Evolutionary conservation across 2,113 vertebrate species (phyloP).

Genomic region (Myrmophylax atrothorax): DNA sequence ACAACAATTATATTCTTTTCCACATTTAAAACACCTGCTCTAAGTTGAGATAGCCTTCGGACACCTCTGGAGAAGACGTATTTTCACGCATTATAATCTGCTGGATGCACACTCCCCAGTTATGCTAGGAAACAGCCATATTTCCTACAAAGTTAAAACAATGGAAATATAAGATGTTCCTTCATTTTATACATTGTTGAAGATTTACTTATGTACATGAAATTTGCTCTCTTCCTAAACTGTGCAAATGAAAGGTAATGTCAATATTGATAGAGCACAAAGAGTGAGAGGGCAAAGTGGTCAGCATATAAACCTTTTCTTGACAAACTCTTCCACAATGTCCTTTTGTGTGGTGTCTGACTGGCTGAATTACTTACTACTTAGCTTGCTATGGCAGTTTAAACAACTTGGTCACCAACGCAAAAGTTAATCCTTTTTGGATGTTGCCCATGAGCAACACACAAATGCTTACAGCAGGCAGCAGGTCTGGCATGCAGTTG

Average conservation of each 20-base stretch:
- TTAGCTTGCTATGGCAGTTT: background rate
- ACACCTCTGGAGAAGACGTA: background rate
- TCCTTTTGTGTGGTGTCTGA: background rate
- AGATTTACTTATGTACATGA: background rate
- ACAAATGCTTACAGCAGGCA: background rate
- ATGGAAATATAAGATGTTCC: background rate
- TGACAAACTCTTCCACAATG: background rate
- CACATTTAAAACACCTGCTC: background rate
- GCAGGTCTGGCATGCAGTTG: background rate
- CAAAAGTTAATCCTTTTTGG: background rate
- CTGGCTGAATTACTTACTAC: background rate
- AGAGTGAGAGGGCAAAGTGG: background rate
- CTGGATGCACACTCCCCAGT: background rate
- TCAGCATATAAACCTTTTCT: background rate
- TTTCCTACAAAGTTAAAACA: background rate
- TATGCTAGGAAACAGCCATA: background rate
- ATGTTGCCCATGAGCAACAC: background rate
- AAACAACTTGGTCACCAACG: background rate
- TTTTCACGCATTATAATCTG: background rate
- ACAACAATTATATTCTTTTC: background rate
- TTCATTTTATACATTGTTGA: background rate
- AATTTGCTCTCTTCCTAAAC: background rate
- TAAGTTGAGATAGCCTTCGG: background rate
- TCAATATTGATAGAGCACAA: background rate
- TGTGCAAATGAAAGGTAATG: background rate